Evolutionary conservation across 2,888 invertebrate genomes (phyloP), one percentile per base, ranked within the genome.

Genomic region (Peribatodes rhomboidaria): DNA sequence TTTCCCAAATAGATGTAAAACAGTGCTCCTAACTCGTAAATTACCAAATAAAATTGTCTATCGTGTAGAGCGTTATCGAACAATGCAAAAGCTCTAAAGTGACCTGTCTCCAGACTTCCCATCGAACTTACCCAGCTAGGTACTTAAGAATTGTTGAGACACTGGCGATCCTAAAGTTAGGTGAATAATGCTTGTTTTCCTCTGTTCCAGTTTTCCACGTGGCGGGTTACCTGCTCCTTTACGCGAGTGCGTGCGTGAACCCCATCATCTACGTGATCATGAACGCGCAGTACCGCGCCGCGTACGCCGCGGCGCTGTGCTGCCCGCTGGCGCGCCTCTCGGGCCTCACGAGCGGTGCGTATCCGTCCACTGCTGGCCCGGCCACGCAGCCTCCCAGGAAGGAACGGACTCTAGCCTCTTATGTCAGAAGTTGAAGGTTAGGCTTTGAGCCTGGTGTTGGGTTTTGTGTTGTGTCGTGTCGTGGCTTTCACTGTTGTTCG

Each of bases 211-310:
- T 93, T 56, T 92, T 95, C 77, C 95, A 98, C 89, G 95, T 98
- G 64, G 89, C 97, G 78, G 97, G 98, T 72, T 98, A 98, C 90
- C 94, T 98, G 42, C 94, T 98, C 78, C 94, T 98, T 76, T 98
- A 98, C 90, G 94, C 97, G 76, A 97, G 98, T 56, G 96, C 98
- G 20, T 98, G 98, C 92, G 96, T 98, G 70, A 98, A 98, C 90
- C 98, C 98, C 1, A 97, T 98, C 74, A 98, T 98, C 87, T 98
- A 98, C 92, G 98, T 98, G 67, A 98, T 98, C 76, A 98, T 98
- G 98, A 98, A 98, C 90, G 97, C 97, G 82, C 98, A 98, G 85
- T 98, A 98, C 88, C 94, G 98, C 71, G 97, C 97, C 77, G 98
- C 98, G 55, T 98, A 98, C 91, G 96, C 96, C 72, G 96, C 96